A percentile compares a stretch with the other conserved stretches of the same genome.
Conservation (phyloP, 2,113 vertebrate genomes). For the Campylomormyrus numenius region DNA sequence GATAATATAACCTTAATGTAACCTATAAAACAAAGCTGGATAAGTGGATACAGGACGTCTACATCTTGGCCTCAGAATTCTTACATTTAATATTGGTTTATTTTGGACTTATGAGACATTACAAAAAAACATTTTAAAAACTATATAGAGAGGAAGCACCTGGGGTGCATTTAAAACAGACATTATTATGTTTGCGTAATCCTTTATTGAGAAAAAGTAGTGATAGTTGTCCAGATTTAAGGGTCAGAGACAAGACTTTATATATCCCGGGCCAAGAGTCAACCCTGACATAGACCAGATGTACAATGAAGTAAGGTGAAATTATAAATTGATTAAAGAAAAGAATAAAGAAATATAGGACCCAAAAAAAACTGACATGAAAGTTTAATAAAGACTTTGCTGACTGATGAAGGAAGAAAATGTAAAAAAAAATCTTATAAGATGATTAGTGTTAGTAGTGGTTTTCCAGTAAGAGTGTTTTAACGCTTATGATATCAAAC, state of each 20-base stretch:
- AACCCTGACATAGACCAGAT: background rate
- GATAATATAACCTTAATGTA: background rate
- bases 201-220: slow-evolving; percentile 31
- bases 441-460: background rate
- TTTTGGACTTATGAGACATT: background rate
- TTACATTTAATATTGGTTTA: background rate
- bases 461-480: background rate
- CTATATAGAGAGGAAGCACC: slow-evolving; percentile 43
- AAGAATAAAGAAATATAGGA: background rate
- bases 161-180: slow-evolving; percentile 50
- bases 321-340: background rate
- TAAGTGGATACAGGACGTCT: background rate
- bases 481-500: background rate
- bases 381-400: background rate
- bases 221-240: slow-evolving; percentile 22
- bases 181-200: slow-evolving; percentile 47
- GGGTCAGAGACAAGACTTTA: slow-evolving; percentile 29
- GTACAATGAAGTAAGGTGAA: background rate
- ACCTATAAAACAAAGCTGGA: background rate
- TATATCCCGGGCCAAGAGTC: slow-evolving; percentile 33
- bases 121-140: background rate
- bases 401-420: background rate
- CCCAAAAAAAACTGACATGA: background rate
- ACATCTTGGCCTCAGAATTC: background rate
- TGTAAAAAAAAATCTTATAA: background rate